Base-by-base conservation (phyloP, 2,797 vertebrate species). In the Chloroceryle amazona region DNA sequence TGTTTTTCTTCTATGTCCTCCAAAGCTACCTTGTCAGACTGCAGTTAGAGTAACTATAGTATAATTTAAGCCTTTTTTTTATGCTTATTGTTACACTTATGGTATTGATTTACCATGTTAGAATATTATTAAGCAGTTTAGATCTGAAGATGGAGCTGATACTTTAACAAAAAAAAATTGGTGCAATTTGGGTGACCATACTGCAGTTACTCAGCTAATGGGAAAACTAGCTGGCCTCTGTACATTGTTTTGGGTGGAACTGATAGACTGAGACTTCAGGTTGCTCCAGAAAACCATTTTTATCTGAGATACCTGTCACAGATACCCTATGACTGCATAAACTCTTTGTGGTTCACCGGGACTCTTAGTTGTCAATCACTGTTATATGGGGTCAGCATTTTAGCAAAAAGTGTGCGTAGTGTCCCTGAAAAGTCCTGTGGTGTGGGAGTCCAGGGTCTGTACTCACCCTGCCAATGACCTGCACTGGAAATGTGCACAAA, bases 101-200 rank as follows among this genome's bases (percentile, higher is more conserved):
- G 16, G 16, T 7, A 6, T 15, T 47, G 31, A 2, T 39, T 79
- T 26, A 42, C 18, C 1, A 0, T 18, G 3, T 60, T 63, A 7
- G 5, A 35, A 3, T 25, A 10, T 62, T 46, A 20, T 14, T 49
- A 4, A 37, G 18, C 7, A 65, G 5, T 28, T 46, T 26, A 8
- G 10, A 21, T 35, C 35, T 70, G 14, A 79, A 79, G 33, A 16
- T 29, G 29, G 35, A 78, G 35, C 13, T 60, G 31, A 66, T 61
- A 31, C 2, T 3, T 10, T 15, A 67, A 9, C 35, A 55, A 61
- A 9, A 65, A 57, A 84, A 62, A 55, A 6, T 1, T 11, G 13
- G 11, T 68, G 51, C 21, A 39, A 2, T 78, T 18, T 89, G 44
- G 10, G 58, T 33, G 13, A 46, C 14, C 47, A 11, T 29, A 51